phyloP scores from a whole-genome alignment of 2,888 invertebrate genomes.

The Yponomeuta plumbellus region DNA sequence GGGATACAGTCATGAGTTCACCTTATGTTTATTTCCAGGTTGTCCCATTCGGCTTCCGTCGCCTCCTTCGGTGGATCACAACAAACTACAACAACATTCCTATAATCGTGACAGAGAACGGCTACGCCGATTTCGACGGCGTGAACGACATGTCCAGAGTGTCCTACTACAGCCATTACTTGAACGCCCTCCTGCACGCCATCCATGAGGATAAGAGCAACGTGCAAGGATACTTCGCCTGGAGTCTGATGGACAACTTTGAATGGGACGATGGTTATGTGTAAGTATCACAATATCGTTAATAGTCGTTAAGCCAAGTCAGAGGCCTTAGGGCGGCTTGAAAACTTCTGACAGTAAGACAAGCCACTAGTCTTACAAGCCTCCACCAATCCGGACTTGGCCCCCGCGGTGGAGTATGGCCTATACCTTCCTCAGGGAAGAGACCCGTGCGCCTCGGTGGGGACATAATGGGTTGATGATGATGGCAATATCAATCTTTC shows the following conservation, averaged over 20 bases:
- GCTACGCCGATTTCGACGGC: slow-evolving; percentile 70
- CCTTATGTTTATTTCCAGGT: slow-evolving; percentile 45
- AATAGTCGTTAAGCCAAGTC: too few relatives aligned
- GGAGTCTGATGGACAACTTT: slow-evolving; percentile 90
- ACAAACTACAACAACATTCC: slow-evolving; percentile 69
- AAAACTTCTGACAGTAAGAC: too few relatives aligned
- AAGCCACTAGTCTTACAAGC: too few relatives aligned
- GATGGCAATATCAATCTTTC: too few relatives aligned
- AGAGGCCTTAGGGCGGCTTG: too few relatives aligned
- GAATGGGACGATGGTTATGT: slow-evolving; percentile 88
- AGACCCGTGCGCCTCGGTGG: too few relatives aligned
- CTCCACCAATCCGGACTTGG: too few relatives aligned
- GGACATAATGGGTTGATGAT: too few relatives aligned
- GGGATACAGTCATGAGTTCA: too few relatives aligned
- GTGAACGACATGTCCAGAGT: slow-evolving; percentile 73
- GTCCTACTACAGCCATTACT: slow-evolving; percentile 74
- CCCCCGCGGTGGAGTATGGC: too few relatives aligned
- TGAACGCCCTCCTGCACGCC: slow-evolving; percentile 65
- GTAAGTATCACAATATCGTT: too few relatives aligned
- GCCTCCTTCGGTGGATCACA: slow-evolving; percentile 72
- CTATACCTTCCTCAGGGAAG: too few relatives aligned
- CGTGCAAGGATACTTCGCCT: slow-evolving; percentile 83
- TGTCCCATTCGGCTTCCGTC: slow-evolving; percentile 76
- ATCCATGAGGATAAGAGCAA: slow-evolving; percentile 78
- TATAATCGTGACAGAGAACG: slow-evolving; percentile 76